These are phyloP conservation scores for Shinisaurus crocodilurus DNA, from an alignment of 2,113 vertebrate species.

Conservation along the genomic window DNA sequence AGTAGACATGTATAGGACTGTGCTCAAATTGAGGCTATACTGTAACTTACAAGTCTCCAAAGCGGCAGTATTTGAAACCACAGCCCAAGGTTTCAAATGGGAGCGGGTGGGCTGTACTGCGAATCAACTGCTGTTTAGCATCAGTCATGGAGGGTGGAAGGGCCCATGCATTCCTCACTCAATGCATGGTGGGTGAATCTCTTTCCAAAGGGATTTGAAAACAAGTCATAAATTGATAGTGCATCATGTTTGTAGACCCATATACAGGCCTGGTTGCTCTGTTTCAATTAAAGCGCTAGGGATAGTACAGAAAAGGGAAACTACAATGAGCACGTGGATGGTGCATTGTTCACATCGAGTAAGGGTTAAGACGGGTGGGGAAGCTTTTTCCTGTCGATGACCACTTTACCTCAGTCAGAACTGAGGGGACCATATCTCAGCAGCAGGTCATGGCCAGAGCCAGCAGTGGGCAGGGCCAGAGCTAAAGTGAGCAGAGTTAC, in stretches of 20 bases:
- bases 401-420: not conserved
- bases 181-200: too few species aligned
- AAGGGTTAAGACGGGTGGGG: not conserved
- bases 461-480: not conserved
- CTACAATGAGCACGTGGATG: not conserved
- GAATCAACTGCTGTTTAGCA: not conserved
- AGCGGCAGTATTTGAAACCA: not conserved
- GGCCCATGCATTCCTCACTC: not conserved
- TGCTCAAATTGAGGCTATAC: not conserved
- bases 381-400: too few species aligned
- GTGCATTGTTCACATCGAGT: not conserved
- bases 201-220: too few species aligned
- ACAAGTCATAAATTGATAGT: not conserved
- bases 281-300: not conserved
- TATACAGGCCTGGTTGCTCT: not conserved
- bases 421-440: not conserved
- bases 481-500: not conserved
- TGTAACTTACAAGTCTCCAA: not conserved
- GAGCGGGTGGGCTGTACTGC: not conserved
- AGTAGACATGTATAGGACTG: too few species aligned
- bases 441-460: not conserved
- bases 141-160: not conserved
- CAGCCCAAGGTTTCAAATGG: not conserved
- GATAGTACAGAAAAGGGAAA: too few species aligned
- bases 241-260: not conserved